phyloP scores from a whole-genome alignment of 1,140 invertebrate species.

The Drosophila ercepeae region DNA sequence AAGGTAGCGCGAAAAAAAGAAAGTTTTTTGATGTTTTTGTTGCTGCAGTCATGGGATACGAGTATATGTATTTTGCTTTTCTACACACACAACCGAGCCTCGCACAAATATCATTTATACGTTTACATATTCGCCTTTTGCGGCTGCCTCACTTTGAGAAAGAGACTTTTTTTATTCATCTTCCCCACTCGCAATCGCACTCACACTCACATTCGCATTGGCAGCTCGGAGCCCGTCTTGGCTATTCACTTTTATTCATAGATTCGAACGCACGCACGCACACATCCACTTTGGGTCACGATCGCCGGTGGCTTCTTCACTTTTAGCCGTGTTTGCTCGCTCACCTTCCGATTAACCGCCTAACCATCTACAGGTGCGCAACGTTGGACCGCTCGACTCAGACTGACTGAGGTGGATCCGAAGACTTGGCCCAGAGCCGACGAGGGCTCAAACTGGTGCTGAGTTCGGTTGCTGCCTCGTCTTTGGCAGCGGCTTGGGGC shows the following conservation, averaged over 20 bases:
- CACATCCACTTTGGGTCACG: slow-evolving; percentile 6
- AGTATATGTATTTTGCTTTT: slow-evolving; percentile 59
- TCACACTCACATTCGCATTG: slow-evolving; percentile 13
- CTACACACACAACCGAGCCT: slow-evolving; percentile 49
- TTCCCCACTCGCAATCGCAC: slow-evolving; percentile 17
- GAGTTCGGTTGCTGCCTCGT: background rate
- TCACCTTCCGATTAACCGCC: slow-evolving; percentile 30
- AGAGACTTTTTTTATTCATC: slow-evolving; percentile 50
- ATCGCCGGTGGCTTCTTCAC: slow-evolving; percentile 37
- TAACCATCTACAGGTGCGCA: slow-evolving; percentile 64
- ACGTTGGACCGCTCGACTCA: slow-evolving; percentile 55
- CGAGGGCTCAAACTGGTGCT: background rate
- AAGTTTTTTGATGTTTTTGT: slow-evolving; percentile 71
- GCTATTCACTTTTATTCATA: slow-evolving; percentile 78
- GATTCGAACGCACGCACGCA: slow-evolving; percentile 48
- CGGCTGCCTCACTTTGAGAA: slow-evolving; percentile 47
- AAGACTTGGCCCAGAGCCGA: slow-evolving; percentile 8
- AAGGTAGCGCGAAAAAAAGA: slow-evolving; percentile 79
- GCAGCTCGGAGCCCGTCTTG: slow-evolving; percentile 55
- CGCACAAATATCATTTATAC: slow-evolving; percentile 71
- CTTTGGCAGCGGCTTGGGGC: background rate
- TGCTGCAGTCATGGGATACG: slow-evolving; percentile 38
- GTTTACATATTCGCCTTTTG: slow-evolving; percentile 72
- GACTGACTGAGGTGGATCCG: slow-evolving; percentile 44
- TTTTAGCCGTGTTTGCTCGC: slow-evolving; percentile 6